phyloP scores from a whole-genome alignment of 2,797 vertebrate genomes.

The Gorsachius magnificus region DNA sequence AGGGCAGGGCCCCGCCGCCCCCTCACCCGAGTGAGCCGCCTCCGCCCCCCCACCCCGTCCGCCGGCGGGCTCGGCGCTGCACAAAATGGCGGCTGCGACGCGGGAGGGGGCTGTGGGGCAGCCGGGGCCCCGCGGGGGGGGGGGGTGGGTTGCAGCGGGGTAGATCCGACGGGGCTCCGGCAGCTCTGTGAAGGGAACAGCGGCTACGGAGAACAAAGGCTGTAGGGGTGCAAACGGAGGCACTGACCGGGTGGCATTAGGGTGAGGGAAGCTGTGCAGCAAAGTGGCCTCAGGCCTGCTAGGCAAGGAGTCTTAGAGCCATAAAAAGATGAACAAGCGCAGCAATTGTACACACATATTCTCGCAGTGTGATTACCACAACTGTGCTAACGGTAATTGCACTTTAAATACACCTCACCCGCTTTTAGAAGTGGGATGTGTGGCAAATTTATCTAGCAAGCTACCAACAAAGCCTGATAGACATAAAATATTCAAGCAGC shows the following conservation, averaged over 20 bases:
- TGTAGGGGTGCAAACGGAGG: accelerated
- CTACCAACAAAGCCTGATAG: background rate
- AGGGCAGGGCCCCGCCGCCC: background rate
- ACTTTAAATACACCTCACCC: background rate
- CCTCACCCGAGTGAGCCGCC: background rate
- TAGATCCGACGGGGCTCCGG: accelerated
- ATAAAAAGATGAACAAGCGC: background rate
- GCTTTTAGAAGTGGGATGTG: accelerated
- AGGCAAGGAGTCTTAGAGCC: accelerated
- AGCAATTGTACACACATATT: accelerated
- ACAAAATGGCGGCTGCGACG: background rate
- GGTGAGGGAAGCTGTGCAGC: accelerated
- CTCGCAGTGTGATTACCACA: accelerated
- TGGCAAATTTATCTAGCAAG: background rate
- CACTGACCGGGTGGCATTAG: accelerated
- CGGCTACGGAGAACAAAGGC: accelerated
- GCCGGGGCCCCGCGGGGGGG: no score
- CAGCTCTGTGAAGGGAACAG: background rate
- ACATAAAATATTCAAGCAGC: accelerated
- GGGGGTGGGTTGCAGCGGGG: accelerated
- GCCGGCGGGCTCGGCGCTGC: background rate
- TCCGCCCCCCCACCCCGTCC: accelerated
- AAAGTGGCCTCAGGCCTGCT: background rate
- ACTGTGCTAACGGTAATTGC: background rate
- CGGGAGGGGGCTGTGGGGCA: no score